Conservation (phyloP, 2,888 invertebrate genomes). For the Callosobruchus maculatus region DNA sequence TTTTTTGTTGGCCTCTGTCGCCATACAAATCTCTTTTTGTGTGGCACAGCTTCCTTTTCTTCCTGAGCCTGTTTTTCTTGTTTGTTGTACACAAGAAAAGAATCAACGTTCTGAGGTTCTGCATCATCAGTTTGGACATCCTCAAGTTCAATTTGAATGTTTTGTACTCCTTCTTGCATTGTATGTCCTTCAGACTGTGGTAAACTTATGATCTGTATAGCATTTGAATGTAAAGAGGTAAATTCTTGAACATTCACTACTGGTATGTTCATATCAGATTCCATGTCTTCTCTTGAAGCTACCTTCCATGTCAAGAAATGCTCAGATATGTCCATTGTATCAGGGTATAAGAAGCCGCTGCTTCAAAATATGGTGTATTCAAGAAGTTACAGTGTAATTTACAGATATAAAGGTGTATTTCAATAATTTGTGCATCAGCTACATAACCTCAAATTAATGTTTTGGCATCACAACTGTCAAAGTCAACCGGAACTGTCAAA, state of each 20-base stretch:
- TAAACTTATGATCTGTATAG: neutral
- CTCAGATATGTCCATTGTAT: neutral
- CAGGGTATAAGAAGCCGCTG: neutral
- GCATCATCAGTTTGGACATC: neutral
- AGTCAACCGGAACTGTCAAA: no score
- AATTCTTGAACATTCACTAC: neutral
- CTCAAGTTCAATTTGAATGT: neutral
- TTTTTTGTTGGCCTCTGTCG: neutral
- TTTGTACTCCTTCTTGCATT: neutral
- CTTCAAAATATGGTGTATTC: neutral
- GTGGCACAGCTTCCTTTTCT: neutral
- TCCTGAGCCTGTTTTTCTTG: neutral
- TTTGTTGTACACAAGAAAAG: neutral
- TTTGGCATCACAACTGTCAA: neutral
- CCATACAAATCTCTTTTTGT: neutral
- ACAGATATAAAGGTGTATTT: neutral
- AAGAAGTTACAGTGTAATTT: neutral
- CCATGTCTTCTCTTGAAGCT: neutral
- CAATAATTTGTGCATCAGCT: no score
- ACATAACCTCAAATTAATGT: neutral
- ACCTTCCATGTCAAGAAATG: neutral
- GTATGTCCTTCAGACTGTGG: neutral
- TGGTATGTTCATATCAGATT: neutral
- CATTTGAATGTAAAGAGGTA: neutral
- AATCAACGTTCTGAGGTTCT: no score